Evolutionary conservation across 2,888 invertebrate species (phyloP).

Genomic region (Phymatocera aterrima): DNA sequence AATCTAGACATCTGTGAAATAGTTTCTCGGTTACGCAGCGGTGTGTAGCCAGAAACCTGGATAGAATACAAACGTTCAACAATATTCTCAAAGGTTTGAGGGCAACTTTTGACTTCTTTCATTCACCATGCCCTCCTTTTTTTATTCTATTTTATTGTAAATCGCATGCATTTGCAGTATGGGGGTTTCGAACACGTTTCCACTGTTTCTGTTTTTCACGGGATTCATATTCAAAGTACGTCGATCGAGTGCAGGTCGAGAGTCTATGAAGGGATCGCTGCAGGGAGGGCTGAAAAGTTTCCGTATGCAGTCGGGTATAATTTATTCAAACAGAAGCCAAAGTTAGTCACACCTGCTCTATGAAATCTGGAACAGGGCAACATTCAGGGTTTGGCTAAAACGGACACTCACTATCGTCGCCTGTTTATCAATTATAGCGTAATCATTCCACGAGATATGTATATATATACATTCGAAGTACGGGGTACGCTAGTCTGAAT

Average conservation of each 20-base stretch:
- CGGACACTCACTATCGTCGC: background rate
- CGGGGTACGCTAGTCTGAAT: background rate
- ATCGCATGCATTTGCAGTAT: background rate
- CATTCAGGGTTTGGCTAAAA: background rate
- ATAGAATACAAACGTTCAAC: background rate
- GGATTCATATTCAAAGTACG: too few species aligned
- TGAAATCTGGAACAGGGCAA: background rate
- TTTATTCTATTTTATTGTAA: too few species aligned
- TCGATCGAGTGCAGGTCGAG: too few species aligned
- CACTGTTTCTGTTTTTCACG: too few species aligned
- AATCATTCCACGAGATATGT: background rate
- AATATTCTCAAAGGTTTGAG: background rate
- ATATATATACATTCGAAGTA: background rate
- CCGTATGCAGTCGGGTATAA: too few species aligned
- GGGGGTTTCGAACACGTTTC: background rate
- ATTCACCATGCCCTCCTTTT: background rate
- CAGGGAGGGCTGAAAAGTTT: too few species aligned
- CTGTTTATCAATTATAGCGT: background rate
- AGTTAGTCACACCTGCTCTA: too few species aligned
- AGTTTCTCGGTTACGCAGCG: background rate
- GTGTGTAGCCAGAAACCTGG: background rate
- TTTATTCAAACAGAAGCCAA: too few species aligned
- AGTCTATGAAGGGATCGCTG: too few species aligned
- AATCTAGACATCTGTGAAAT: slow-evolving; percentile 18
- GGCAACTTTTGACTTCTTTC: background rate